Evolutionary conservation across 2,888 invertebrate species (phyloP), one percentile per base, ranked within the genome.

Genomic region (Euzophera pinguis): DNA sequence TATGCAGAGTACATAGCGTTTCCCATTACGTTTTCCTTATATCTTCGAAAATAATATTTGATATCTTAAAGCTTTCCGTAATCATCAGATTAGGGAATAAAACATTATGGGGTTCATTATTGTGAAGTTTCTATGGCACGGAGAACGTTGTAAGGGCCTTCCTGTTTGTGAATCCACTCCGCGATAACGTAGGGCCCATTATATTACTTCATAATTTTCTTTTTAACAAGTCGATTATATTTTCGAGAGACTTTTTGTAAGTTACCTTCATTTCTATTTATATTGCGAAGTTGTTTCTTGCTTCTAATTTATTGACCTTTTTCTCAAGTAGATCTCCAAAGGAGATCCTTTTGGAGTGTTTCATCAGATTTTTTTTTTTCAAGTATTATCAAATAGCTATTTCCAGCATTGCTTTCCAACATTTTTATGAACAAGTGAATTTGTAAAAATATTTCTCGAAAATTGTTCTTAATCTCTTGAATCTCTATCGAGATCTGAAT

Each of bases 201-300:
- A 50, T 39, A 39, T 29, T 50, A 32, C 49, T 50, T 50, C 39
- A 16, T 50, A 50, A 50, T 50, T 50, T 50, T 27, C 49, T 50
- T 50, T 39, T 29, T 39, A 50, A 32, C 27, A 39, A 32, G 49
- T 39, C 39, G 27, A 50, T 48, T 48, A 48, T 48, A 50, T 39
- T 50, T 49, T 32, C 49, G 14, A 32, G 14, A n/a, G 16, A 47
- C 13, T 50, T 50, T 22, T 49, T 38, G 27, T 49, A 9, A 12
- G 17, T 17, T n/a, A 17, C 35, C 16, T 27, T 39, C 12, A 12
- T 14, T 6, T 13, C 29, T 13, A 22, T 32, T 27, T 12, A 13
- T 29, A 29, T 42, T 27, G 22, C 8, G 43, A 27, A 29, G 13
- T 8, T 14, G 27, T 14, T 32, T 45, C 8, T 6, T 43, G 7